These are phyloP conservation scores for Caradrina clavipalpis DNA, from an alignment of 2,888 invertebrate species.

Conservation along the genomic window DNA sequence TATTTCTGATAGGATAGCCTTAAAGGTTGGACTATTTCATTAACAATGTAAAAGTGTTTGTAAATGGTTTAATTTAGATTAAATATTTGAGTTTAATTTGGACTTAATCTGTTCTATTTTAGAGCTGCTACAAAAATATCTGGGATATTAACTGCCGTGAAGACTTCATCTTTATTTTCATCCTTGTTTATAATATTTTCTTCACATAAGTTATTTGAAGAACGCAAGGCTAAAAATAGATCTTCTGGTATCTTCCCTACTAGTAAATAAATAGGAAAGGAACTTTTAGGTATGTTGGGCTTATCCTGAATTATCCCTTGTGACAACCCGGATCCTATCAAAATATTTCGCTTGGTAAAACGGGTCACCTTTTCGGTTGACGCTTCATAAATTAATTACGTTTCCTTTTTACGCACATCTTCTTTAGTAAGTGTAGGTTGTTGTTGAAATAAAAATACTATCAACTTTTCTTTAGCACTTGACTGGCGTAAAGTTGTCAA, in stretches of 20 bases:
- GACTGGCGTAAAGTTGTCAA: neutral
- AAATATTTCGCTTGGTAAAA: slow-evolving; percentile 19
- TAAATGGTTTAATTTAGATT: no score
- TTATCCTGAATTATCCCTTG: slow-evolving; percentile 25
- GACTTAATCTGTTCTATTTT: neutral
- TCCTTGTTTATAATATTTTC: neutral
- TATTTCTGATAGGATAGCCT: slow-evolving; percentile 14
- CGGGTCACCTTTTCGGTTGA: slow-evolving; percentile 8
- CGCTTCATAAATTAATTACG: slow-evolving; percentile 13
- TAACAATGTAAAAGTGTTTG: no score
- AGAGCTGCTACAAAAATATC: neutral
- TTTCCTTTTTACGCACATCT: slow-evolving; percentile 4
- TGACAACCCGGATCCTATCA: slow-evolving; percentile 28
- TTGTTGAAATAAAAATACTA: neutral
- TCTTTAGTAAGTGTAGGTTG: neutral
- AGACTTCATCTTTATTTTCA: neutral
- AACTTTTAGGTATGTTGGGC: slow-evolving; percentile 2
- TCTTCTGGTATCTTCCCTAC: neutral
- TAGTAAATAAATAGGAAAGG: slow-evolving; percentile 3
- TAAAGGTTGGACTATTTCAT: neutral
- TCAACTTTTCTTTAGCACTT: neutral
- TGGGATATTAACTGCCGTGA: neutral
- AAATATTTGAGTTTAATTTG: no score
- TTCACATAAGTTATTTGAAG: neutral
- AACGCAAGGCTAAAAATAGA: neutral